Evolutionary conservation across 2,888 invertebrate species (phyloP), one percentile per base, ranked within the genome.

Genomic region (Schizotus pectinicornis): DNA sequence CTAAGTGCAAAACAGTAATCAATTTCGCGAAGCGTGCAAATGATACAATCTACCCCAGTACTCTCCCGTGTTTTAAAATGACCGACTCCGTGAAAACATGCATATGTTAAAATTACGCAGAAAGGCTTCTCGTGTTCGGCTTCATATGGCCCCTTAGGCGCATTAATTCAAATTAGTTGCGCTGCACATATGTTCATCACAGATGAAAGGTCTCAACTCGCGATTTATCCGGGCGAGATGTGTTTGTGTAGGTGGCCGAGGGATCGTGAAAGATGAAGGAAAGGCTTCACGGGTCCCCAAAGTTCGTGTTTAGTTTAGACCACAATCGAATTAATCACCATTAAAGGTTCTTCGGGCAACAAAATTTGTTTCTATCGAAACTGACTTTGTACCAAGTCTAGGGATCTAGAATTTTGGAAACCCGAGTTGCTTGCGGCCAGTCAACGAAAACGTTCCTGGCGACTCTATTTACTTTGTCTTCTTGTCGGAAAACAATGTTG

Each of bases 21-120:
- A 22, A 22, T 22, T 22, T 22, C 5, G 22, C 22, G 22, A 22
- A 22, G 22, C 22, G 22, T 22, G 22, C 22, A 22, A 22, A 22
- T 22, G 22, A 22, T 22, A 22, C 2, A 22, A 22, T 22, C 22
- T 22, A 3, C 22, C 2, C 22, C 5, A 2, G 22, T 22, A 22
- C 22, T 22, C 22, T 5, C 22, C 2, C 5, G 22, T 22, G 2
- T 22, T 22, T 22, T 3, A 22, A 22, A 22, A 5, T 22, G 37
- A 11, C 35, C 7, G 31, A 9, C 38, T 9, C 35, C 14, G 42
- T 51, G 51, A 12, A 51, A 51, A 41, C 47, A 50, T 61, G 58
- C 58, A 57, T 62, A 57, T 59, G 62, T 62, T 62, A 62, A 62
- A 62, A 62, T 62, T 62, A 59, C 39, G 62, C 56, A 62, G 62